Conservation (phyloP, 2,797 vertebrate species). For the Sebastes nivosus region DNA sequence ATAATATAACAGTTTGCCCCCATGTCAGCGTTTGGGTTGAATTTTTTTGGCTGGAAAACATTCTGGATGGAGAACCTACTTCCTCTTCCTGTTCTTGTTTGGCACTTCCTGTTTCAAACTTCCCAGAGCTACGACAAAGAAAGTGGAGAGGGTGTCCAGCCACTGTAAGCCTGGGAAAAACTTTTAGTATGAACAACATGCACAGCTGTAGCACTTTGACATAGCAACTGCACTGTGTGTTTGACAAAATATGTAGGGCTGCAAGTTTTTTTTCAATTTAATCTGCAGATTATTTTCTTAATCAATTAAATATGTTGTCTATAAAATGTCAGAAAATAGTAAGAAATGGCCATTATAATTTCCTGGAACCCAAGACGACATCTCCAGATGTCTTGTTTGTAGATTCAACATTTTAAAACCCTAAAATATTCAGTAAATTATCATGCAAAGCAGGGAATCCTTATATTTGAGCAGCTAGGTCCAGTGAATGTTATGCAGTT, state of each 20-base stretch:
- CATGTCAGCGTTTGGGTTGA: constrained; percentile 8
- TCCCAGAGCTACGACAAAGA: constrained; percentile 47
- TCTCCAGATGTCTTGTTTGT: not conserved
- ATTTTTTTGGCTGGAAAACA: constrained; percentile 43
- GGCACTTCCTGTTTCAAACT: constrained; percentile 60
- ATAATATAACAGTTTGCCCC: constrained; percentile 20
- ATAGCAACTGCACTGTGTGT: not conserved
- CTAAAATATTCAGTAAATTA: not conserved
- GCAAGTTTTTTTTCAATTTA: not conserved
- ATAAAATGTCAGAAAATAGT: not conserved
- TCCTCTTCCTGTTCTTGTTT: constrained; percentile 76
- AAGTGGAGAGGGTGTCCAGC: constrained; percentile 7
- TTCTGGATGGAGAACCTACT: constrained; percentile 47
- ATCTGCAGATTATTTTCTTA: not conserved
- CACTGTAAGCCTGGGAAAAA: constrained; percentile 36
- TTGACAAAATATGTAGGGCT: not conserved
- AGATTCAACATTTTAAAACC: not conserved
- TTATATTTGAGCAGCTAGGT: not conserved
- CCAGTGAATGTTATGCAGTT: not conserved
- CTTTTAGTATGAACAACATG: not conserved
- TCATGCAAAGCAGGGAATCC: not conserved
- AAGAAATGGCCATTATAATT: not conserved
- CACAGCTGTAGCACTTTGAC: not conserved
- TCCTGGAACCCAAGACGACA: not conserved
- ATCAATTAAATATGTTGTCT: not conserved